phyloP scores from a whole-genome alignment of 2,888 invertebrate species.

The Lochmaea crataegi region DNA sequence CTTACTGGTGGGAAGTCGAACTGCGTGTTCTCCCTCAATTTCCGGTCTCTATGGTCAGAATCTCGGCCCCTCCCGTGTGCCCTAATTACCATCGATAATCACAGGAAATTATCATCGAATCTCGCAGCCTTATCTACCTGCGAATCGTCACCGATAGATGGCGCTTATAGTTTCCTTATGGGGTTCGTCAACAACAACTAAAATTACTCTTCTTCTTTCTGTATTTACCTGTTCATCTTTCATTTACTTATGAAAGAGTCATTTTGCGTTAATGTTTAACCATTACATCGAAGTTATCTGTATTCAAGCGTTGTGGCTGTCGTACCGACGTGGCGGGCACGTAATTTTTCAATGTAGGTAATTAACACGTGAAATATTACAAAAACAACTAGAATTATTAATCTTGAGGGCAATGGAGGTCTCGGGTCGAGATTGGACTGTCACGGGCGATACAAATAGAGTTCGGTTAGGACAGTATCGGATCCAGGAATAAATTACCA shows the following conservation, averaged over 20 bases:
- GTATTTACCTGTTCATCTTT: neutral
- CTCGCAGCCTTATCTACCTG: conserved; percentile 62
- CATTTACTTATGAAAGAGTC: neutral
- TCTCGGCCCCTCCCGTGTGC: conserved; percentile 56
- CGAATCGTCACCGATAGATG: conserved; percentile 50
- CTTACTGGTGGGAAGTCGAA: conserved; percentile 63
- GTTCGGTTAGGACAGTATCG: conserved; percentile 45
- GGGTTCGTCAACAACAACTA: too few relatives aligned
- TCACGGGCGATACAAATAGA: conserved; percentile 63
- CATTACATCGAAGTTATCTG: conserved; percentile 16
- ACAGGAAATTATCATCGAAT: conserved; percentile 67
- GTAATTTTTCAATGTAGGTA: conserved; percentile 58
- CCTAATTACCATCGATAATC: conserved; percentile 64
- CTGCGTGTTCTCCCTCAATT: conserved; percentile 65
- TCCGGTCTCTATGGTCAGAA: conserved; percentile 56
- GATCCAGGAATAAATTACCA: neutral
- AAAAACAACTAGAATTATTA: conserved; percentile 65
- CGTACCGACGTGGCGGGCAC: conserved; percentile 23
- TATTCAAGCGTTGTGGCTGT: conserved; percentile 14
- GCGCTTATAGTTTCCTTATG: conserved; percentile 3
- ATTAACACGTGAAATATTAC: conserved; percentile 65
- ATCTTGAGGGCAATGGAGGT: conserved; percentile 55
- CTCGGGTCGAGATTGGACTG: conserved; percentile 64
- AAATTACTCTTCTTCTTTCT: too few relatives aligned
- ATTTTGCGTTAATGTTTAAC: neutral